A percentile compares a stretch with the other conserved stretches of the same genome.
Conservation (phyloP, 2,888 invertebrate species). For the Crioceris asparagi region DNA sequence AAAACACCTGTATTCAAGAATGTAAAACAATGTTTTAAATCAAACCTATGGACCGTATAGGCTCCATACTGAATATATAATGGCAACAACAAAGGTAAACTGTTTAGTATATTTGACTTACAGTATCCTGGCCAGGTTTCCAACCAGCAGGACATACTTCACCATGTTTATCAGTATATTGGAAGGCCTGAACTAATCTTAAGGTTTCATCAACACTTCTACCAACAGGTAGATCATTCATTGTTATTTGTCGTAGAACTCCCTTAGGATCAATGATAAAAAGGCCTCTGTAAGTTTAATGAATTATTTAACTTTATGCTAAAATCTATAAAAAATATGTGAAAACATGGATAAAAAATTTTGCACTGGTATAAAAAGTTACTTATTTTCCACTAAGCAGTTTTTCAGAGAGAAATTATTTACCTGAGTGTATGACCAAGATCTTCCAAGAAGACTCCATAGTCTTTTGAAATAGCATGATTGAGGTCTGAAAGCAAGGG, state of each 20-base stretch:
- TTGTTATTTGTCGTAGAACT: constrained; percentile 82
- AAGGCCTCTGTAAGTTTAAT: constrained; percentile 55
- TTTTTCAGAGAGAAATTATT: constrained; percentile 8
- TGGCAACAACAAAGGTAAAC: background rate
- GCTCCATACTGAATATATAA: too few relatives aligned
- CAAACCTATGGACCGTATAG: too few relatives aligned
- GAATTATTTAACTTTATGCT: background rate
- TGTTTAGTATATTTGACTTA: constrained; percentile 41
- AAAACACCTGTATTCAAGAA: too few relatives aligned
- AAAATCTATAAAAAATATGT: background rate
- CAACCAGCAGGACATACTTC: constrained; percentile 94
- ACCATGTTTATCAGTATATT: constrained; percentile 83
- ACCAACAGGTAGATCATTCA: constrained; percentile 93
- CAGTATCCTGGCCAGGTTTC: constrained; percentile 89
- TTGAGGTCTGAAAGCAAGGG: constrained; percentile 86
- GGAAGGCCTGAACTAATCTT: constrained; percentile 88
- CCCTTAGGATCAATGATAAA: constrained; percentile 91
- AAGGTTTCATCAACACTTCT: constrained; percentile 91
- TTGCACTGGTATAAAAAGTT: too few relatives aligned
- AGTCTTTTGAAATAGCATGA: constrained; percentile 84
- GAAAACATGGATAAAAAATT: background rate
- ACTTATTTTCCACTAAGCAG: too few relatives aligned
- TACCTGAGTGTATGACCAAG: constrained; percentile 76
- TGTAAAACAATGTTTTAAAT: too few relatives aligned
- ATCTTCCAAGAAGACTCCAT: constrained; percentile 88